Conservation (phyloP, 2,113 vertebrate species). For the Meles meles region DNA sequence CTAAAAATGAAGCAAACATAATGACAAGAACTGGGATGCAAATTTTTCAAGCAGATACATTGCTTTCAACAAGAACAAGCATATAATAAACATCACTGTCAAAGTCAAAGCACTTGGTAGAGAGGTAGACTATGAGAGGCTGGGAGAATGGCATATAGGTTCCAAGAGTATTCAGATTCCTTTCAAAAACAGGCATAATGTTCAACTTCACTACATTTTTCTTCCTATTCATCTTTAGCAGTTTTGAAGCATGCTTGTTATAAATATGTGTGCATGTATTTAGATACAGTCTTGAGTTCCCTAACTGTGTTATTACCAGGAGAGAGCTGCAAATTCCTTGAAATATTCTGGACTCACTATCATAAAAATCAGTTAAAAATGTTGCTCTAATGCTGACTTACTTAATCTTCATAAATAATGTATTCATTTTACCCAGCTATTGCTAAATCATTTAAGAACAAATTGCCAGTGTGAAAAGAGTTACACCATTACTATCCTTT, state of each 20-base stretch:
- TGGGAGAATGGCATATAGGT: not conserved
- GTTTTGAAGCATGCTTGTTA: constrained; percentile 37
- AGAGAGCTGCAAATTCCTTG: constrained; percentile 61
- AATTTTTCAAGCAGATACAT: not conserved
- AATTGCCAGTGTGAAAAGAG: constrained; percentile 76
- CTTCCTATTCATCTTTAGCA: not conserved
- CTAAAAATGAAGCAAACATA: not conserved
- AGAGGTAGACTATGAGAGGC: not conserved
- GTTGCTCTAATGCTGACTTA: constrained; percentile 72
- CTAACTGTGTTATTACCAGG: constrained; percentile 54
- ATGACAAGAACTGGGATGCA: not conserved
- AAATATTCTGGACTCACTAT: constrained; percentile 66
- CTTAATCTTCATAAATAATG: constrained; percentile 83
- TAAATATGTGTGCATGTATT: constrained; percentile 60
- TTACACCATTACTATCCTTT: constrained; percentile 71
- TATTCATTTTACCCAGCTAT: constrained; percentile 75
- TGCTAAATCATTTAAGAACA: constrained; percentile 84
- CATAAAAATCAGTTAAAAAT: constrained; percentile 72
- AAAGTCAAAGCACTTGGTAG: not conserved
- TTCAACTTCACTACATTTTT: not conserved
- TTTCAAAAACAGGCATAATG: not conserved
- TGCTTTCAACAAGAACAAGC: not conserved
- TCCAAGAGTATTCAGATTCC: not conserved
- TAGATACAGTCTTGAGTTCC: constrained; percentile 64
- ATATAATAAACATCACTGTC: not conserved